A percentile compares a stretch with the other conserved stretches of the same genome.
phyloP scores from a whole-genome alignment of 2,888 invertebrate species.

The Ceraclea dissimilis region DNA sequence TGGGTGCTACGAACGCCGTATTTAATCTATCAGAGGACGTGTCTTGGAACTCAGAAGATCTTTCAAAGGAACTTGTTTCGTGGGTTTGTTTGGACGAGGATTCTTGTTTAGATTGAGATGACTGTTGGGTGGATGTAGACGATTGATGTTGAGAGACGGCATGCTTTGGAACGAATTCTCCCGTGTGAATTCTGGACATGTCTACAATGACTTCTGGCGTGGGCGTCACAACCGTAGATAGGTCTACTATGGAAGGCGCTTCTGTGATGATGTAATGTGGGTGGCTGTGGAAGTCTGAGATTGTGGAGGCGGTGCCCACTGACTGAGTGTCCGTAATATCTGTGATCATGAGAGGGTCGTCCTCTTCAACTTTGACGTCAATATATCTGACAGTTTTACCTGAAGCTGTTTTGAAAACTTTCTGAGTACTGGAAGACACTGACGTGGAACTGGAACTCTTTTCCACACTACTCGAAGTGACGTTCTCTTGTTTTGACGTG shows the following conservation, averaged over 20 bases:
- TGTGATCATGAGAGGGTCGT: conserved; percentile 48
- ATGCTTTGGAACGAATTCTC: conserved; percentile 35
- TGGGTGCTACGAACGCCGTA: conserved; percentile 35
- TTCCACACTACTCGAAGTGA: conserved; percentile 35
- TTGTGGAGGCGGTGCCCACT: conserved; percentile 39
- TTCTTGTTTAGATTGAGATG: conserved; percentile 35
- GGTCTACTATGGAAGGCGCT: conserved; percentile 43
- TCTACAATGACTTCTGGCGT: conserved; percentile 37
- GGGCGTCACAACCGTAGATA: conserved; percentile 35
- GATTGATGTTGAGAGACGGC: background rate
- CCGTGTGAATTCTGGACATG: conserved; percentile 41
- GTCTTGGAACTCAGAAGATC: conserved; percentile 31
- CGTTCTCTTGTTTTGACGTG: conserved; percentile 30
- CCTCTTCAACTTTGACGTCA: conserved; percentile 48
- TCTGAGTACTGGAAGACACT: conserved; percentile 41
- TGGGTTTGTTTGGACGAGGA: conserved; percentile 40
- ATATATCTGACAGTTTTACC: conserved; percentile 48
- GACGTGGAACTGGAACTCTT: conserved; percentile 37
- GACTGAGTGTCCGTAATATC: conserved; percentile 45
- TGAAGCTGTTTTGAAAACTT: conserved; percentile 37
- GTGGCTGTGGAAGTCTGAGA: conserved; percentile 46
- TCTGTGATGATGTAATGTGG: conserved; percentile 49
- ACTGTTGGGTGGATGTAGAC: conserved; percentile 28
- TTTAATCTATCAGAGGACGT: conserved; percentile 36
- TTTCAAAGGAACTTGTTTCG: conserved; percentile 41